A percentile compares a stretch with the other conserved stretches of the same genome.
These are phyloP conservation scores for Acleris literana DNA, from an alignment of 2,888 invertebrate species.

Conservation along the genomic window DNA sequence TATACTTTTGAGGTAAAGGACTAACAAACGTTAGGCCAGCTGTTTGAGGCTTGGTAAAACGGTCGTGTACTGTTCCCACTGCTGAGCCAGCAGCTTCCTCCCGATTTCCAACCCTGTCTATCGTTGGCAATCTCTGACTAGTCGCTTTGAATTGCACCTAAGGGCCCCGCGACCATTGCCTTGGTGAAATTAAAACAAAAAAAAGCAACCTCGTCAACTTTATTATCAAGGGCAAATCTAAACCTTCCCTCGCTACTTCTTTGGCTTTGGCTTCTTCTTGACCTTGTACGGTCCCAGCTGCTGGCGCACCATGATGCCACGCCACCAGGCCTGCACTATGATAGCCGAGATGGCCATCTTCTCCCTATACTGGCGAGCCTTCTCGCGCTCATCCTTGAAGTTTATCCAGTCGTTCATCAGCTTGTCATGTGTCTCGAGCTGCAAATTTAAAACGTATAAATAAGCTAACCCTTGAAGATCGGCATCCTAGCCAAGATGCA, in stretches of 20 bases:
- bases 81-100: too few relatives aligned
- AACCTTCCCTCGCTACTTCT: constrained; percentile 33
- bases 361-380: constrained; percentile 54
- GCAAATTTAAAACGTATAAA: constrained; percentile 11
- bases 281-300: constrained; percentile 66
- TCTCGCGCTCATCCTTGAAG: constrained; percentile 67
- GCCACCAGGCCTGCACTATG: constrained; percentile 75
- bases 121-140: too few relatives aligned
- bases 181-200: background rate
- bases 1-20: too few relatives aligned
- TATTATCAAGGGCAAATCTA: background rate
- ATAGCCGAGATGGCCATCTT: constrained; percentile 66
- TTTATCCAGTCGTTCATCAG: constrained; percentile 59
- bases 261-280: constrained; percentile 47
- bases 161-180: too few relatives aligned
- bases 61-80: too few relatives aligned
- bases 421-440: constrained; percentile 58
- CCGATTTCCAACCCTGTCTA: too few relatives aligned
- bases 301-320: constrained; percentile 69
- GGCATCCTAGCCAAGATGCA: too few relatives aligned
- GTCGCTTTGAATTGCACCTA: too few relatives aligned
- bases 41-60: too few relatives aligned
- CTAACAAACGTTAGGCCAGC: too few relatives aligned
- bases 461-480: background rate
- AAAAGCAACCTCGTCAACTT: background rate